phyloP scores from a whole-genome alignment of 2,797 vertebrate species.

The Sardinella longiceps region DNA sequence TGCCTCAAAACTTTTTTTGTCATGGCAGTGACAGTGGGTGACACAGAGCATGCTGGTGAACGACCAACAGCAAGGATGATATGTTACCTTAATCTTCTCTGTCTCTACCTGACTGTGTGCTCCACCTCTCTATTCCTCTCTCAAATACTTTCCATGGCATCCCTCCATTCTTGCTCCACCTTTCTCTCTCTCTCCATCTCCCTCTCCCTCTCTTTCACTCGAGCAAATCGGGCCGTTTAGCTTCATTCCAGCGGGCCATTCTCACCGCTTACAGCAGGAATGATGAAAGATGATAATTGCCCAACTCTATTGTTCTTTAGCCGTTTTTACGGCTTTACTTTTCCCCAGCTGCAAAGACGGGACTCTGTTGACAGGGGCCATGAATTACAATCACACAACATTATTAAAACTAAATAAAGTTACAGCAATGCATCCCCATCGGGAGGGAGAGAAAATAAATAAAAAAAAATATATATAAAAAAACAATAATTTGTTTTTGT shows the following conservation, averaged over 20 bases:
- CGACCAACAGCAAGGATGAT: background rate
- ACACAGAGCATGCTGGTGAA: background rate
- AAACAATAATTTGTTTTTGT: constrained; percentile 69
- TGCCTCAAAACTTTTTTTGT: background rate
- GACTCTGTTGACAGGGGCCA: constrained; percentile 51
- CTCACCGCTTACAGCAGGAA: constrained; percentile 52
- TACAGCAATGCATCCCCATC: constrained; percentile 29
- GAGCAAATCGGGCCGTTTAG: background rate
- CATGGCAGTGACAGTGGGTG: background rate
- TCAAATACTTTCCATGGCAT: background rate
- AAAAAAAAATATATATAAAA: background rate
- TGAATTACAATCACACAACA: constrained; percentile 64
- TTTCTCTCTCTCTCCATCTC: background rate
- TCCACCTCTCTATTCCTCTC: background rate
- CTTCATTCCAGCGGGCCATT: constrained; percentile 26
- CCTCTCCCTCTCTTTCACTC: background rate
- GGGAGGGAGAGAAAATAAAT: constrained; percentile 11
- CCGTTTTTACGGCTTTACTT: background rate
- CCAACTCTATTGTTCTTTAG: constrained; percentile 24
- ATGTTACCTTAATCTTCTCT: background rate
- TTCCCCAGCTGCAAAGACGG: background rate
- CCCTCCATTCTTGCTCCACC: background rate
- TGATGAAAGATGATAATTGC: constrained; percentile 64
- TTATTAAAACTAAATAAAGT: constrained; percentile 63
- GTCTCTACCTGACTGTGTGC: background rate